phyloP scores from a whole-genome alignment of 1,140 invertebrate genomes.

The Lepidotrigona ventralis region DNA sequence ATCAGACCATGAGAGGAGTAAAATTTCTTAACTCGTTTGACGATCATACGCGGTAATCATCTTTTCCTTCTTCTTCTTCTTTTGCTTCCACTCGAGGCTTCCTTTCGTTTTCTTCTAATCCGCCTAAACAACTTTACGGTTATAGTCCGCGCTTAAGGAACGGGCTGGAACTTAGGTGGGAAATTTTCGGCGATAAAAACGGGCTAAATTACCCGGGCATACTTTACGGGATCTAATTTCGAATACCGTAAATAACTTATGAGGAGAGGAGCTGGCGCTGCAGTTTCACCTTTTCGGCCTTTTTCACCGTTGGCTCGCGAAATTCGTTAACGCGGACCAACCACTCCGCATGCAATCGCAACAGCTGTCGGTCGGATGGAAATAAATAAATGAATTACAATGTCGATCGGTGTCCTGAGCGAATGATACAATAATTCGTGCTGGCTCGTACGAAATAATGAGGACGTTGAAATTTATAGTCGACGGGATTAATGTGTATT shows the following conservation, averaged over 20 bases:
- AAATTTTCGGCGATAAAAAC: conserved; percentile 51
- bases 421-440: too few species aligned
- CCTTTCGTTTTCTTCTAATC: background rate
- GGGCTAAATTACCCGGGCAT: conserved; percentile 41
- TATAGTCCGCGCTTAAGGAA: conserved; percentile 24
- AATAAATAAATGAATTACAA: too few species aligned
- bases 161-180: conserved; percentile 15
- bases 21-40: too few species aligned
- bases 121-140: conserved; percentile 56
- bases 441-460: too few species aligned
- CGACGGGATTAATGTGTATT: too few species aligned
- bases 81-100: background rate
- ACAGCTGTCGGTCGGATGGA: too few species aligned
- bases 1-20: too few species aligned
- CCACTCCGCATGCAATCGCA: background rate
- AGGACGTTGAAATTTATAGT: too few species aligned
- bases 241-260: conserved; percentile 50
- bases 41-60: too few species aligned
- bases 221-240: conserved; percentile 49
- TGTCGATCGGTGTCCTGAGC: too few species aligned
- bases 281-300: background rate
- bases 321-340: conserved; percentile 21
- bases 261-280: conserved; percentile 2
- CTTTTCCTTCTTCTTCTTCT: too few species aligned
- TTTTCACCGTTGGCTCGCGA: background rate